phyloP scores from a whole-genome alignment of 2,113 vertebrate genomes.

The human (Homo sapiens) region GRCh38 chr9:35049501-35050000 shows the following conservation, averaged over 20 bases:
- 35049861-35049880: neutral
- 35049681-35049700: neutral
- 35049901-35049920: neutral
- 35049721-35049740: neutral
- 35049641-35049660: neutral
- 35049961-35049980: neutral
- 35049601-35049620: neutral
- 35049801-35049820: neutral
- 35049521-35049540: neutral
- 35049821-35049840: neutral
- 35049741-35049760: neutral
- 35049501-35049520: neutral
- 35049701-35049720: neutral
- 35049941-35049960: neutral
- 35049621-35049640: neutral
- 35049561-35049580: neutral
- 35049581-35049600: neutral
- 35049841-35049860: neutral
- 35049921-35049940: neutral
- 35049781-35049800: neutral
- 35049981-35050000: neutral
- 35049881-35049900: neutral
- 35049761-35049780: neutral
- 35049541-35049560: neutral
- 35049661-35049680: neutral